Evolutionary conservation across 1,140 invertebrate species (phyloP).

Genomic region (Drosophila tani): DNA sequence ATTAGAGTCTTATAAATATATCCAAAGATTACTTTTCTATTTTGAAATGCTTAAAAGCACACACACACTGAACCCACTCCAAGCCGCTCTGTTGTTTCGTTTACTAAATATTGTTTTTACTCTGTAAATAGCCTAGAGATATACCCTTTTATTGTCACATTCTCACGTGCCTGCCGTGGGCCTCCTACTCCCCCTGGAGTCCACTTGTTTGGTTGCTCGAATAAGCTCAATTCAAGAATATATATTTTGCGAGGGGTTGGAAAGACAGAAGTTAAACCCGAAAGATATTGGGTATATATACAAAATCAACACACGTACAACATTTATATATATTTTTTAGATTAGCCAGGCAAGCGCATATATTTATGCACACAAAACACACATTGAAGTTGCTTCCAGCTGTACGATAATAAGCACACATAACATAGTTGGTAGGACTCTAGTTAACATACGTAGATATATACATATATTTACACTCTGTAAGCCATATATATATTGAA

Average conservation of each 20-base stretch:
- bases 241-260: constrained; percentile 15
- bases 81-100: constrained; percentile 41
- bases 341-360: constrained; percentile 42
- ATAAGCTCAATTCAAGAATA: constrained; percentile 67
- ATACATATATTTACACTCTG: constrained; percentile 60
- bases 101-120: constrained; percentile 21
- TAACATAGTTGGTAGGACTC: constrained; percentile 21
- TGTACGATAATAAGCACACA: constrained; percentile 43
- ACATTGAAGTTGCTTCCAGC: constrained; percentile 46
- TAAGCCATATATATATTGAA: constrained; percentile 57
- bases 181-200: constrained; percentile 6
- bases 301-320: constrained; percentile 25
- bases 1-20: background rate
- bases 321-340: constrained; percentile 32
- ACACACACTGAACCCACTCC: constrained; percentile 11
- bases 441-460: constrained; percentile 26
- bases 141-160: constrained; percentile 35
- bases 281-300: constrained; percentile 19
- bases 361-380: constrained; percentile 38
- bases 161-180: constrained; percentile 55
- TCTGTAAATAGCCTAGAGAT: constrained; percentile 42
- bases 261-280: constrained; percentile 1
- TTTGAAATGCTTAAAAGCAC: background rate
- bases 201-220: constrained; percentile 66
- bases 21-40: constrained; percentile 21